A percentile compares a stretch with the other conserved stretches of the same genome.
Evolutionary conservation across 2,888 invertebrate genomes (phyloP).

Genomic region (Drosophila lutescens): DNA sequence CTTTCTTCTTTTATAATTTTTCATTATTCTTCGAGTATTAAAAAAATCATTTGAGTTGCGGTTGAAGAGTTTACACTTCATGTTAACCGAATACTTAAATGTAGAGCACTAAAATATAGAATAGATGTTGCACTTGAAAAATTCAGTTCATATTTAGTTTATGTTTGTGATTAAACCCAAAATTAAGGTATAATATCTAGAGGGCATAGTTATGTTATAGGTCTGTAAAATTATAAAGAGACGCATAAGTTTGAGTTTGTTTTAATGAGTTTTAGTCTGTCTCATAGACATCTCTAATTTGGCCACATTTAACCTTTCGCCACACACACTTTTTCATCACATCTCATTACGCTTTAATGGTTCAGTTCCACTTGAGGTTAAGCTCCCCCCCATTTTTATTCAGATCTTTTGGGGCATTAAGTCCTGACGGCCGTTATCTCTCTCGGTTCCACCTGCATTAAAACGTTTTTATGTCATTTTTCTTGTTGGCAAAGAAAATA

Average conservation of each 20-base stretch:
- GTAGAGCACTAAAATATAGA: too few species aligned
- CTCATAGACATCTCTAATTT: not conserved
- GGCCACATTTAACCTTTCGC: slow-evolving; percentile 5
- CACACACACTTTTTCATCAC: not conserved
- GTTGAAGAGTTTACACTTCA: slow-evolving; percentile 11
- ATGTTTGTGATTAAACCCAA: not conserved
- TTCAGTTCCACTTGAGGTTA: not conserved
- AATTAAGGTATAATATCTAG: not conserved
- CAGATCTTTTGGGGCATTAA: slow-evolving; percentile 17
- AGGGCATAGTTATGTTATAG: too few species aligned
- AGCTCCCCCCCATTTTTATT: not conserved
- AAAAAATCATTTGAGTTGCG: slow-evolving; percentile 18
- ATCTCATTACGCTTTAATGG: slow-evolving; percentile 20
- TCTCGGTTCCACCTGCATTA: slow-evolving; percentile 23
- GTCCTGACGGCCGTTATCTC: slow-evolving; percentile 22
- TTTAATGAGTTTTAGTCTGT: not conserved
- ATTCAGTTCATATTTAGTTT: not conserved
- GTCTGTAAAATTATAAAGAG: too few species aligned
- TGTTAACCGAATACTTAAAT: not conserved
- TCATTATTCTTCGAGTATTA: not conserved
- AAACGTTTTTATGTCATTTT: slow-evolving; percentile 25
- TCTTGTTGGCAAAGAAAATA: not conserved
- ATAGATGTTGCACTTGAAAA: too few species aligned
- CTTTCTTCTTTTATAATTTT: slow-evolving; percentile 22
- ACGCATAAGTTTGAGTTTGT: too few species aligned